Percentiles rank a stretch among this genome's conserved stretches.
Evolutionary conservation across 2,113 vertebrate genomes (phyloP).

Genomic region (Myotis yumanensis): DNA sequence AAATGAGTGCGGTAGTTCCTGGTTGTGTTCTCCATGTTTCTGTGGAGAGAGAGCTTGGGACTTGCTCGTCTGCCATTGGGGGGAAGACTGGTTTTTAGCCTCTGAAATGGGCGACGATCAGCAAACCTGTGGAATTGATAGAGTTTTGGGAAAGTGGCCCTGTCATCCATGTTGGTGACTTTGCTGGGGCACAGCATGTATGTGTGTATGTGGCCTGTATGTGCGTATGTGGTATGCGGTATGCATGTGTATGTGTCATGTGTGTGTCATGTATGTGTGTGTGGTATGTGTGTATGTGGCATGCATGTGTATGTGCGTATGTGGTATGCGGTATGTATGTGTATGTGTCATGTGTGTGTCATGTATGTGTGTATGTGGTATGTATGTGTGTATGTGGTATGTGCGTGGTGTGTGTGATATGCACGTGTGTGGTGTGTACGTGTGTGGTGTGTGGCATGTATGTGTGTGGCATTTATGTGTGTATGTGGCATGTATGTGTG

Average conservation of each 20-base stretch:
- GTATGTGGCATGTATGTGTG: not conserved
- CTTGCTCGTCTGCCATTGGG: not conserved
- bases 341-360: no score
- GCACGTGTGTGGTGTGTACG: not conserved
- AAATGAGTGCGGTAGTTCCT: not conserved
- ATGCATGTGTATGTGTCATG: not conserved
- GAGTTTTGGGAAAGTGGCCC: not conserved
- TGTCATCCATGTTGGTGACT: not conserved
- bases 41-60: not conserved
- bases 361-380: not conserved
- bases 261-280: no score
- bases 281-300: no score
- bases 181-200: not conserved
- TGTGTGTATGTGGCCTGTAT: not conserved
- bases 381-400: not conserved
- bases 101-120: not conserved
- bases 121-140: not conserved
- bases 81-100: not conserved
- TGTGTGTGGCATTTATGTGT: no score
- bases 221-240: no score
- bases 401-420: no score
- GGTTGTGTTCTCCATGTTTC: slow-evolving; percentile 1
- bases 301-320: no score
- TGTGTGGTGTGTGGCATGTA: not conserved
- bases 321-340: no score